Percentiles rank a stretch among this genome's conserved stretches.
Conservation (phyloP, 2,113 vertebrate species). For the Helogale parvula region DNA sequence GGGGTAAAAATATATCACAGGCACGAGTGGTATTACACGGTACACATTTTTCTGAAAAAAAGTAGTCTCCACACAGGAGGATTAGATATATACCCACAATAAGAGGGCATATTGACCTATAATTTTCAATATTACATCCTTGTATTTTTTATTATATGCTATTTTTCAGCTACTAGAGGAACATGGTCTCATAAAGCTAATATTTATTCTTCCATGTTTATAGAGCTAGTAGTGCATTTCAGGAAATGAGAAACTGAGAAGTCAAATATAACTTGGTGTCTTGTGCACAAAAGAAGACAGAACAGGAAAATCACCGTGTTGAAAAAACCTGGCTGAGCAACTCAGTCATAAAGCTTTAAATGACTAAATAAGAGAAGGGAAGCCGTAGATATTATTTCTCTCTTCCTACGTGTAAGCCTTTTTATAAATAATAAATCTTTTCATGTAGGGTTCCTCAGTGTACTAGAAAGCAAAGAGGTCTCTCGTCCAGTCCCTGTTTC, state of each 20-base stretch:
- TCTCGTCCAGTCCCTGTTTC: not conserved
- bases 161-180: slow-evolving; percentile 82
- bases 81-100: slow-evolving; percentile 78
- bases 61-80: slow-evolving; percentile 58
- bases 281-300: slow-evolving; percentile 63
- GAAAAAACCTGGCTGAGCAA: slow-evolving; percentile 68
- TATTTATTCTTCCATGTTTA: slow-evolving; percentile 85
- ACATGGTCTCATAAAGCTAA: slow-evolving; percentile 83
- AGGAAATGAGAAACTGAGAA: slow-evolving; percentile 78
- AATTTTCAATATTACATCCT: slow-evolving; percentile 83
- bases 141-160: slow-evolving; percentile 82
- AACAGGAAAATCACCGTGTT: slow-evolving; percentile 13
- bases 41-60: slow-evolving; percentile 74
- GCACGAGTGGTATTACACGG: slow-evolving; percentile 50
- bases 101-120: slow-evolving; percentile 77
- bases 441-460: slow-evolving; percentile 32
- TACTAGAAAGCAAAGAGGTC: slow-evolving; percentile 58
- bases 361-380: slow-evolving; percentile 64
- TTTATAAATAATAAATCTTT: slow-evolving; percentile 20
- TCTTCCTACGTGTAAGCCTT: not conserved
- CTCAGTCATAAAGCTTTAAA: slow-evolving; percentile 77
- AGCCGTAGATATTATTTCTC: slow-evolving; percentile 60
- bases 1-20: slow-evolving; percentile 68
- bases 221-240: slow-evolving; percentile 56
- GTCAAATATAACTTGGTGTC: slow-evolving; percentile 77